Evolutionary conservation across 2,888 invertebrate species (phyloP).

Genomic region (Opisthograptis luteolata): DNA sequence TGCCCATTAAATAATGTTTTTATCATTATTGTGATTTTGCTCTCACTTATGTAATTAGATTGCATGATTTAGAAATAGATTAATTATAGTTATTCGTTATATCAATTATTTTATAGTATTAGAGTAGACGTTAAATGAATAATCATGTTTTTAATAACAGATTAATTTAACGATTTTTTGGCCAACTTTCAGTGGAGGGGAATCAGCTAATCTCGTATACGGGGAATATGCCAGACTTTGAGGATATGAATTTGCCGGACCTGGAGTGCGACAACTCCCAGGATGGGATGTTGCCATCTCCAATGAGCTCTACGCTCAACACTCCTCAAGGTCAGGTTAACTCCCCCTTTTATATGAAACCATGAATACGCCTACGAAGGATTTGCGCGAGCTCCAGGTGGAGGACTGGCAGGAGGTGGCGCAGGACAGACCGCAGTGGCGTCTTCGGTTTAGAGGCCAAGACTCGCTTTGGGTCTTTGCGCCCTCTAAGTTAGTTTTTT

Average conservation of each 20-base stretch:
- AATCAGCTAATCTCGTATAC: slow-evolving; percentile 84
- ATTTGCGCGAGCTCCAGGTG: slow-evolving; percentile 37
- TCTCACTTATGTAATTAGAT: slow-evolving; percentile 3
- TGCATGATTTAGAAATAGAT: slow-evolving; percentile 2
- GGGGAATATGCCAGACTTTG: slow-evolving; percentile 83
- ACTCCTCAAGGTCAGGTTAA: slow-evolving; percentile 67
- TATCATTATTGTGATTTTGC: neutral
- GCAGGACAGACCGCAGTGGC: no score
- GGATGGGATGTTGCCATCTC: slow-evolving; percentile 56
- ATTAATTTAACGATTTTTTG: slow-evolving; percentile 38
- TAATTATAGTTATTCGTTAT: neutral
- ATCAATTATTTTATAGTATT: neutral
- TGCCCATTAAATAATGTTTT: neutral
- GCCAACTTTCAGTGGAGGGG: slow-evolving; percentile 77
- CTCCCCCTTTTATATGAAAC: slow-evolving; percentile 64
- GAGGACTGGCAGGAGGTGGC: no score
- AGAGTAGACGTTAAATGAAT: neutral
- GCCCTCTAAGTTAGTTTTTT: no score
- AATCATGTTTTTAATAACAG: slow-evolving; percentile 12
- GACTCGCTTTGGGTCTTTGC: no score
- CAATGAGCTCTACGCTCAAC: slow-evolving; percentile 63
- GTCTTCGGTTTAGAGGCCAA: no score
- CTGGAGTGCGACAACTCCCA: slow-evolving; percentile 67
- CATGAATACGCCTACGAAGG: slow-evolving; percentile 49
- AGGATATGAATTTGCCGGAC: slow-evolving; percentile 74